Base-by-base conservation (phyloP, 2,113 vertebrate species). In the Menidia beryllina region DNA sequence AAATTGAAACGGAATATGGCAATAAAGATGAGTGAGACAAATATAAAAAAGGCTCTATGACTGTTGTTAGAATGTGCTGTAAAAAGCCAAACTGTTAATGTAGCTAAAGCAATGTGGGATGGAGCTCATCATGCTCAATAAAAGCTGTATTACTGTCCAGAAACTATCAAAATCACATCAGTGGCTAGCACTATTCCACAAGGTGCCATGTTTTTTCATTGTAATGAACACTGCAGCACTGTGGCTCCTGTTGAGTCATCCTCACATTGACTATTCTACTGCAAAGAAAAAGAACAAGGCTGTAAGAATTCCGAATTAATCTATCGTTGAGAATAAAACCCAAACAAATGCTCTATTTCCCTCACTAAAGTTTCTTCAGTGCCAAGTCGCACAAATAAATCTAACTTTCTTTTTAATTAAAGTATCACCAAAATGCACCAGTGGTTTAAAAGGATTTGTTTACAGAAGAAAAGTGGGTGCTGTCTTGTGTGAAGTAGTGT, bases 281-380 rank as follows among this genome's bases (percentile, higher is more conserved):
- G 45, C 39, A 51, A 50, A 56, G n/a, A n/a, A 20, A 54, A 66
- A 55, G 17, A 48, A 64, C 48, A 26, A 10, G 14, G 25, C 51
- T 69, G 65, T 58, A 69, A 23, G 34, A 60, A 78, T 61, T 78
- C 20, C 49, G 30, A 72, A 59, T 43, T 64, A 64, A 74, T 60
- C 43, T 27, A 26, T 24, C 12, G 25, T 41, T 59, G 41, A 73
- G 77, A 61, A 60, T 47, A 65, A n/a, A 54, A 47, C 54, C 20
- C 27, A 39, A 71, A 63, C 26, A 43, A 62, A 63, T 48, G 23
- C 24, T 38, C 14, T 26, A 13, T 76, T 65, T 34, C 48, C 34
- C 50, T 30, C 19, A n/a, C 36, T 15, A 27, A 59, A 5, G 30
- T 47, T 59, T 14, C 36, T 26, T 27, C 24, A 56, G 3, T 3